Base-by-base conservation (phyloP, 2,113 vertebrate genomes). In the Pterocles orientalis region DNA sequence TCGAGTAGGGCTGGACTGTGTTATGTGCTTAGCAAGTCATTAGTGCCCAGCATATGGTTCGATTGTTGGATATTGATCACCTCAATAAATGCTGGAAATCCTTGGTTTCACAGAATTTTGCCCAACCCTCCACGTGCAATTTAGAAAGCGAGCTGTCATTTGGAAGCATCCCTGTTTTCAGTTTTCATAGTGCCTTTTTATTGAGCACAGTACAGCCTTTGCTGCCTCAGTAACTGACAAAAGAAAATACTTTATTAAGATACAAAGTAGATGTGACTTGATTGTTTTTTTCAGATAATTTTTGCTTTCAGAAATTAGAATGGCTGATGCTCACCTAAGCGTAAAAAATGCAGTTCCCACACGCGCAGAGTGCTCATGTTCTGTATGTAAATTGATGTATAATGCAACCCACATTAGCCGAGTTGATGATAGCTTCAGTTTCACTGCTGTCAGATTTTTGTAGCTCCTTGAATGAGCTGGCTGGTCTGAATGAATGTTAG, bases 371-470 rank as follows among this genome's bases (percentile, higher is more conserved):
- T 77, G 56, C 82, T 96, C 92, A 81, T 90, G 23, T 84, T 21
- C 60, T 62, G 28, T 90, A 93, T 98, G 97, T 98, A 98, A 98
- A 98, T 98, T 97, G 97, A 95, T 98, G 97, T 97, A 97, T 98
- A 98, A 98, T 98, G 97, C 96, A 98, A 94, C 95, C 88, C 89
- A 78, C 93, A 91, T 98, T 96, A 95, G 66, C 82, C 53, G 71
- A 24, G 78, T 77, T 97, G 96, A 97, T 96, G 92, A 96, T 94
- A 96, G 86, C 96, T 96, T 97, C 95, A 78, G 70, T 97, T 97
- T 97, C 94, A 93, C 68, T 75, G 94, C 97, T 98, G 97, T 98
- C 98, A 98, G 95, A 79, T 97, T 96, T 96, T 89, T 97, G 96
- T 98, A 98, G 96, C 95, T 98, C 97, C 89, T 85, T 95, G 96